Percentiles rank a stretch among this genome's conserved stretches.
Conservation (phyloP, 2,113 vertebrate species). For the Ranitomeya imitator region DNA sequence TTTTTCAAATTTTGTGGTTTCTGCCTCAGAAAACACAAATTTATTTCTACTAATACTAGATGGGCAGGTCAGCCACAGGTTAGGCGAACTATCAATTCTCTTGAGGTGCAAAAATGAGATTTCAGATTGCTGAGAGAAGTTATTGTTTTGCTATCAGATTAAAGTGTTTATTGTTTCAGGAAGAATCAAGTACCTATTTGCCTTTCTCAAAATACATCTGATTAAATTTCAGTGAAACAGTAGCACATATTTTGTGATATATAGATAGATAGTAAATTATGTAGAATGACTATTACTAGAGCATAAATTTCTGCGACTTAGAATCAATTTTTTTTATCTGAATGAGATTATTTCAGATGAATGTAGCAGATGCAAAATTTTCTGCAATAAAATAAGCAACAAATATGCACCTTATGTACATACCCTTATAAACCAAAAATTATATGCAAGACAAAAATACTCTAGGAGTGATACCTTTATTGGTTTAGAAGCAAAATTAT, state of each 20-base stretch:
- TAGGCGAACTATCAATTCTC: neutral
- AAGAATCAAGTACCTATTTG: neutral
- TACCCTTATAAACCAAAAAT: too few species aligned
- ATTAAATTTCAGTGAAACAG: neutral
- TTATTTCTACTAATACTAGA: neutral
- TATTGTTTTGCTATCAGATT: neutral
- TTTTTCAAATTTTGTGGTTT: neutral
- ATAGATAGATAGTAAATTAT: neutral
- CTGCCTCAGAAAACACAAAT: neutral
- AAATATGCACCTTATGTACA: too few species aligned
- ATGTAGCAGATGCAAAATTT: too few species aligned
- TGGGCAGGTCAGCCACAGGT: neutral
- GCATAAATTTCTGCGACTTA: too few species aligned
- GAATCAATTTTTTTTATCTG: too few species aligned
- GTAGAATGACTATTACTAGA: too few species aligned
- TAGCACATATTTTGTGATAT: neutral
- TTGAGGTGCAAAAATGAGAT: slow-evolving; percentile 2
- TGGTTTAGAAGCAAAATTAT: too few species aligned
- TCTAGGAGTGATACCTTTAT: too few species aligned
- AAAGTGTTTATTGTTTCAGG: neutral
- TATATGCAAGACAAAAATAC: too few species aligned
- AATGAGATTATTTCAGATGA: too few species aligned
- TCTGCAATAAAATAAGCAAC: too few species aligned
- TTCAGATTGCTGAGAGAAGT: neutral
- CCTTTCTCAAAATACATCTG: neutral